Base-by-base conservation (phyloP, 2,797 vertebrate species). In the Pelobates cultripes region DNA sequence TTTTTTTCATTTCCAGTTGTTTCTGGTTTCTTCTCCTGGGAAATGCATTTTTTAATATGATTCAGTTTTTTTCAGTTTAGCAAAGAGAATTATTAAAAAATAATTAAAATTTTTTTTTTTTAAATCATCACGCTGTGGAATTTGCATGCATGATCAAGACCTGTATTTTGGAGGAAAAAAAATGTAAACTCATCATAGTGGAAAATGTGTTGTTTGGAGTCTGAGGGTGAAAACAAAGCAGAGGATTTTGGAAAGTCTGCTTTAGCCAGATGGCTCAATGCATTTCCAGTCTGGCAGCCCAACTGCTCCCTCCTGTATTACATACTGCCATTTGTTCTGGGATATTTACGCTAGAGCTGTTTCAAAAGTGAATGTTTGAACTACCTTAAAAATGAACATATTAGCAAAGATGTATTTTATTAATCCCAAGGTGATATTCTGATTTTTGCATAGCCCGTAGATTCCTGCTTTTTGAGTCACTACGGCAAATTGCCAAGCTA, bases 281-380 rank as follows among this genome's bases (percentile, higher is more conserved):
- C 94, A 95, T 95, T 94, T 93, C 91, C 96, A 97, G 96, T 96
- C 96, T 97, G 97, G 95, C 96, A 95, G 94, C 93, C 95, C 96
- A 97, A 98, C 96, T 98, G 97, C 95, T 97, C 95, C 92, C 92
- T 82, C 81, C 93, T 94, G 92, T 92, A 93, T 94, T 94, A 94
- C 93, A 94, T 92, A 91, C 91, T 92, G 92, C 91, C 93, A 93
- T 95, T 94, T 95, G 94, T 95, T 96, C 92, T 87, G 92, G 92
- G 91, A 93, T 94, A 94, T 94, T 95, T 93, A 94, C 88, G 92
- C 94, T 93, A 95, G 95, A 93, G 92, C 93, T 94, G 93, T 93
- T 95, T 94, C 92, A 91, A 73, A 93, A 93, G 93, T 90, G 91
- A 94, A 94, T 92, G 91, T 94, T 93, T 94, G 92, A 94, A 93